Evolutionary conservation across 64 coral and sea anemone genomes (phyloP).

Genomic region (Actinia equina): DNA sequence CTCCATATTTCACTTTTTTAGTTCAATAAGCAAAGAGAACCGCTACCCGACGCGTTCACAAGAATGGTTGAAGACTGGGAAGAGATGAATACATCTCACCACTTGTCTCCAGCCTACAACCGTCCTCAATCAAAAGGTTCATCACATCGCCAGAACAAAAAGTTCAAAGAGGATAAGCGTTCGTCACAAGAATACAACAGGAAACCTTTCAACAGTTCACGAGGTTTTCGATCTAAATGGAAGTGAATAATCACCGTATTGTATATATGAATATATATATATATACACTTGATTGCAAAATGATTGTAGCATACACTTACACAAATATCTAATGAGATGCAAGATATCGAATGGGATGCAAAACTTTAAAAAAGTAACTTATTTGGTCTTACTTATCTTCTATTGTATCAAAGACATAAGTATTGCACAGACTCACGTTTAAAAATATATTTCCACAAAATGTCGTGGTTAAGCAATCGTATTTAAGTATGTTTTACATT

Average conservation of each 20-base stretch:
- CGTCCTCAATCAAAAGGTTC: neutral
- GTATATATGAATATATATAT: neutral
- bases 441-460: too few relatives aligned
- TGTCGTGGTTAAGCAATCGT: too few relatives aligned
- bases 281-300: too few relatives aligned
- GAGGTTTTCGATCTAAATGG: constrained; percentile 14
- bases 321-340: too few relatives aligned
- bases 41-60: neutral
- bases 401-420: too few relatives aligned
- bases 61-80: constrained; percentile 13
- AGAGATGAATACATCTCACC: neutral
- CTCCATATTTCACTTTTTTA: neutral
- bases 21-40: neutral
- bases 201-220: neutral
- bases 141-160: neutral
- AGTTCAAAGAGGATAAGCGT: neutral
- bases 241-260: neutral
- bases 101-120: neutral
- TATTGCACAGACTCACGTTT: too few relatives aligned
- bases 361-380: too few relatives aligned
- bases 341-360: too few relatives aligned
- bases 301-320: too few relatives aligned
- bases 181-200: neutral
- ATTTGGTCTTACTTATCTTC: too few relatives aligned
- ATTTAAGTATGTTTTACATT: too few relatives aligned